Percentiles rank a stretch among this genome's conserved stretches.
phyloP scores from a whole-genome alignment of 2,888 invertebrate species.

The Disparrhopalites patrizii region DNA sequence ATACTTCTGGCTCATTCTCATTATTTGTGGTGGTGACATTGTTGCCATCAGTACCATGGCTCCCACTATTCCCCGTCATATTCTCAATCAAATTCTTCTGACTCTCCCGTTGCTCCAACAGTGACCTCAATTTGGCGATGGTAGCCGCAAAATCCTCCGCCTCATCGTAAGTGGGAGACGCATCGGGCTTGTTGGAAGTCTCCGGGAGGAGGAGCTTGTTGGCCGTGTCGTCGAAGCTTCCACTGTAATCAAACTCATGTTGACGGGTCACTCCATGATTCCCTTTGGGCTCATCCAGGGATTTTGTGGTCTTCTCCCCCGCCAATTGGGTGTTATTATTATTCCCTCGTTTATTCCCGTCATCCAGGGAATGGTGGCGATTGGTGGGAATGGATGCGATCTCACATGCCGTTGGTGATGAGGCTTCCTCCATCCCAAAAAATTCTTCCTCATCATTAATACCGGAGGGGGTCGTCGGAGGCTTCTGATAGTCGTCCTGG shows the following conservation, averaged over 20 bases:
- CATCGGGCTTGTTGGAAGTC: slow-evolving; percentile 12
- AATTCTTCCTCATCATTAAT: neutral
- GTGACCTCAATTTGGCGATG: slow-evolving; percentile 64
- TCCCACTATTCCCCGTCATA: slow-evolving; percentile 1
- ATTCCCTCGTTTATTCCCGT: slow-evolving; percentile 28
- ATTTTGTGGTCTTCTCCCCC: slow-evolving; percentile 26
- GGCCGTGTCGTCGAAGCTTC: slow-evolving; percentile 6
- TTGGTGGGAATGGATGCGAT: neutral
- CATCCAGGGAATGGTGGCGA: slow-evolving; percentile 44
- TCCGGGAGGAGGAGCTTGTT: neutral
- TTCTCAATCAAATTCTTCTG: slow-evolving; percentile 38
- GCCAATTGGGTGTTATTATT: slow-evolving; percentile 32
- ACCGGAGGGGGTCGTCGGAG: too few species aligned
- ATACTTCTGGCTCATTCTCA: slow-evolving; percentile 11
- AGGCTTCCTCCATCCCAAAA: neutral
- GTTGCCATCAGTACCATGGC: too few species aligned
- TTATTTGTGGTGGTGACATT: neutral
- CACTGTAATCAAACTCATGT: slow-evolving; percentile 27
- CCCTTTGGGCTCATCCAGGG: slow-evolving; percentile 32
- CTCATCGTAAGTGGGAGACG: slow-evolving; percentile 67
- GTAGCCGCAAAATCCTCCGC: slow-evolving; percentile 65
- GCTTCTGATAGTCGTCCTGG: too few species aligned
- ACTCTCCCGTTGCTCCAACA: slow-evolving; percentile 59
- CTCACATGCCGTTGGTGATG: neutral
- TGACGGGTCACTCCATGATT: slow-evolving; percentile 18